These are phyloP conservation scores for Molossus molossus DNA, from an alignment of 2,797 vertebrate species.

Conservation along the genomic window DNA sequence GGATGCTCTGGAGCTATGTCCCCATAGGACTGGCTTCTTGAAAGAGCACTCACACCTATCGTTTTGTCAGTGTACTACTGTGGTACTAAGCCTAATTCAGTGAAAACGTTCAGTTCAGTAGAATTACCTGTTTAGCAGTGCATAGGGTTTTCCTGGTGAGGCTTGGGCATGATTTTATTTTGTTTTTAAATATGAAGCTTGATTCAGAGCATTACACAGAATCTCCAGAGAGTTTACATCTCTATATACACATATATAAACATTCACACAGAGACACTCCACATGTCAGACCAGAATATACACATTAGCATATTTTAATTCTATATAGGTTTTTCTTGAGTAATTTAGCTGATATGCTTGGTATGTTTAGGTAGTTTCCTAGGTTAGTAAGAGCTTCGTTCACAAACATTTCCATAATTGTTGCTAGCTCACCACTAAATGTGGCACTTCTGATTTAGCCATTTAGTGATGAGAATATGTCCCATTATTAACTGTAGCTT, in stretches of 20 bases:
- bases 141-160: slow-evolving; percentile 30
- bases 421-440: not conserved
- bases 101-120: slow-evolving; percentile 18
- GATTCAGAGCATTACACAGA: not conserved
- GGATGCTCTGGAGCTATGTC: not conserved
- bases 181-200: not conserved
- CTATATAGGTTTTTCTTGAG: not conserved
- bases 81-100: not conserved
- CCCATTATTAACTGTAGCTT: slow-evolving; percentile 10
- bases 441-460: not conserved
- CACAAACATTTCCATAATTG: not conserved
- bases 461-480: not conserved
- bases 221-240: not conserved
- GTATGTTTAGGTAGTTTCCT: not conserved
- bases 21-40: not conserved
- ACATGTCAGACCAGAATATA: not conserved
- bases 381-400: not conserved
- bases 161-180: not conserved
- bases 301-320: not conserved
- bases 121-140: not conserved
- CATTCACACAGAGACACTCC: not conserved
- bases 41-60: not conserved
- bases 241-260: not conserved
- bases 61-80: not conserved
- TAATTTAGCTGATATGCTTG: slow-evolving; percentile 52